Conservation (phyloP, 64 coral and sea anemone species). For the Hydrozoanthus tunicans region DNA sequence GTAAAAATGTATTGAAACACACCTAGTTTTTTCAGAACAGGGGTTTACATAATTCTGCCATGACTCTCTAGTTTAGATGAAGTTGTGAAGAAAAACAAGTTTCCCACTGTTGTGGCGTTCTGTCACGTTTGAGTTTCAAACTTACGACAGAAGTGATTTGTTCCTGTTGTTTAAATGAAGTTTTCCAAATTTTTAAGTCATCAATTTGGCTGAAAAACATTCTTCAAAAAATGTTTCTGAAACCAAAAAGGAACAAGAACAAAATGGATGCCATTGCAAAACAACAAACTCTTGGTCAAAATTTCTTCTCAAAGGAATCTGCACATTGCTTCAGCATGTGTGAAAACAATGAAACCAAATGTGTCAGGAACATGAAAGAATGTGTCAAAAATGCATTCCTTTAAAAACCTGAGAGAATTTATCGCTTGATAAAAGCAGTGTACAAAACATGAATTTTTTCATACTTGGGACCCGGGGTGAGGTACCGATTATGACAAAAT, state of each 20-base stretch:
- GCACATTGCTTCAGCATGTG: background rate
- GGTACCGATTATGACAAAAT: background rate
- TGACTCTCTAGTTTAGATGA: background rate
- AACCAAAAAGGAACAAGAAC: background rate
- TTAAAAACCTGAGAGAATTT: background rate
- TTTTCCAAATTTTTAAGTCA: no score
- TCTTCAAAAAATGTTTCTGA: background rate
- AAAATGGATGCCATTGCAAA: slow-evolving; percentile 1
- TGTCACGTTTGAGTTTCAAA: no score
- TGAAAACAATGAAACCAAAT: background rate
- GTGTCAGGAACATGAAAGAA: background rate
- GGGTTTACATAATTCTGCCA: no score
- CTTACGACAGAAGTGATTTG: no score
- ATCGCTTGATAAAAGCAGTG: background rate
- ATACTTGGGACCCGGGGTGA: background rate
- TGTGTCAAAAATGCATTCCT: slow-evolving; percentile 11
- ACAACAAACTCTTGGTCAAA: background rate
- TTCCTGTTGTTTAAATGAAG: no score
- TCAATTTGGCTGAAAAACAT: no score
- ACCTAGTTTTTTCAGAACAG: no score
- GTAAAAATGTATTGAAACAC: no score
- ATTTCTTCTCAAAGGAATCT: background rate
- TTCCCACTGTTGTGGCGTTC: background rate
- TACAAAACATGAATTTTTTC: background rate
- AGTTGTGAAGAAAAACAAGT: background rate